These are phyloP conservation scores for Chrysotoxum bicinctum DNA, from an alignment of 2,888 invertebrate species.

Conservation along the genomic window DNA sequence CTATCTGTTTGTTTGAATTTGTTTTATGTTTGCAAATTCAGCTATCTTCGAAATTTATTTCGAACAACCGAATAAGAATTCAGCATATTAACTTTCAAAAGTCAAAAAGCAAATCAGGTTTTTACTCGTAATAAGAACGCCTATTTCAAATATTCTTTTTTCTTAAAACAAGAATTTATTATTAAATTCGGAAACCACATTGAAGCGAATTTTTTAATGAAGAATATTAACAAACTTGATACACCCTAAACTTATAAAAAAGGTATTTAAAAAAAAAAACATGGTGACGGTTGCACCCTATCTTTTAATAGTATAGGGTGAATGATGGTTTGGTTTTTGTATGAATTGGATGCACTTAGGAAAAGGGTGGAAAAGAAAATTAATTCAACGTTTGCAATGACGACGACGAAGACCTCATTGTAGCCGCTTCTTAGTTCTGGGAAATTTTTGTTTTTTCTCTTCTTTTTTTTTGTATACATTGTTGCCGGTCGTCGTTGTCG, in stretches of 20 bases:
- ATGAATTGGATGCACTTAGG: slow-evolving; percentile 33
- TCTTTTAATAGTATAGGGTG: not conserved
- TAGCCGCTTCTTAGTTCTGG: slow-evolving; percentile 24
- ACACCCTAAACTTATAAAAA: slow-evolving; percentile 4
- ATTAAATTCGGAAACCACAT: too few species aligned
- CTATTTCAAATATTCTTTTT: too few species aligned
- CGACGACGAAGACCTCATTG: slow-evolving; percentile 7
- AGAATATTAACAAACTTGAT: not conserved
- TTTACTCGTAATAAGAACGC: too few species aligned
- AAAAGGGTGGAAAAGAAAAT: slow-evolving; percentile 49
- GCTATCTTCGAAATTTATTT: too few species aligned
- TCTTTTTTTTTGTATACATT: slow-evolving; percentile 2
- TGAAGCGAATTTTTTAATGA: too few species aligned
- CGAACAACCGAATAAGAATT: not conserved
- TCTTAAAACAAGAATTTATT: too few species aligned
- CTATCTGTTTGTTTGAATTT: too few species aligned
- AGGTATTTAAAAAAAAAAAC: slow-evolving; percentile 20
- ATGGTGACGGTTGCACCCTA: slow-evolving; percentile 13
- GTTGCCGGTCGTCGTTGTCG: not conserved
- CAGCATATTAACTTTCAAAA: too few species aligned
- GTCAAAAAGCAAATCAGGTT: too few species aligned
- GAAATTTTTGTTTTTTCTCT: not conserved
- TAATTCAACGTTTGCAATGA: slow-evolving; percentile 45
- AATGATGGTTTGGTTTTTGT: slow-evolving; percentile 22
- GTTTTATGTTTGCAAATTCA: too few species aligned